Percentiles rank a stretch among this genome's conserved stretches.
Conservation (phyloP, 2,113 vertebrate genomes). For the Saguinus imperator region DNA sequence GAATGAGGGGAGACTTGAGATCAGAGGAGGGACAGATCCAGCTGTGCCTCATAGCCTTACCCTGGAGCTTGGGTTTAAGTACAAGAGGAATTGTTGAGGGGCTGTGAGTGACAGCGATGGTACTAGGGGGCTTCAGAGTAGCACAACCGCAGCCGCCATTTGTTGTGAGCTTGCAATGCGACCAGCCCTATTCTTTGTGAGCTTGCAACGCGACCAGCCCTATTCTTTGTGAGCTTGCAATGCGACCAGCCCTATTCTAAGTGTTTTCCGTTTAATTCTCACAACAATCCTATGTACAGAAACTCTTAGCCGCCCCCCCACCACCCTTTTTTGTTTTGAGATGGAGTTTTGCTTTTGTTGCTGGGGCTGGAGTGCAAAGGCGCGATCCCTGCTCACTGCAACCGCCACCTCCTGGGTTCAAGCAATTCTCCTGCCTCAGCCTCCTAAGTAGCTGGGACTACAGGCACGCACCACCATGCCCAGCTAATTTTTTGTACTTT, state of each 20-base stretch:
- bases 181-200: background rate
- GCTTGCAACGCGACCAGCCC: too few relatives aligned
- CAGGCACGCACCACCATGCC: too few relatives aligned
- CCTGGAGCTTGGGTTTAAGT: background rate
- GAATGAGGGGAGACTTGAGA: background rate
- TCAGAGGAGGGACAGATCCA: background rate
- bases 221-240: background rate
- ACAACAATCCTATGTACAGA: background rate
- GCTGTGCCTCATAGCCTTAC: background rate
- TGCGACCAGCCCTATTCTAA: background rate
- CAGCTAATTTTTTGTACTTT: too few relatives aligned
- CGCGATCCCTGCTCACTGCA: too few relatives aligned
- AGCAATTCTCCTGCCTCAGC: too few relatives aligned
- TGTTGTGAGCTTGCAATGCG: background rate
- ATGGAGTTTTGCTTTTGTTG: too few relatives aligned
- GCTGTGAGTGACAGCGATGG: background rate
- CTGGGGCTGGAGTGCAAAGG: too few relatives aligned
- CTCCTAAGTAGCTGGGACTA: too few relatives aligned
- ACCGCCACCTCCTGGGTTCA: too few relatives aligned
- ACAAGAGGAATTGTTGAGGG: background rate
- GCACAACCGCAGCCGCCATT: background rate
- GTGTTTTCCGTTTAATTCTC: background rate
- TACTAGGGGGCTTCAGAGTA: accelerated
- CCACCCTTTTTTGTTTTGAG: too few relatives aligned
- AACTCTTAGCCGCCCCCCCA: background rate